These are phyloP conservation scores for Phoxinus phoxinus DNA, from an alignment of 2,113 vertebrate genomes.

Conservation along the genomic window DNA sequence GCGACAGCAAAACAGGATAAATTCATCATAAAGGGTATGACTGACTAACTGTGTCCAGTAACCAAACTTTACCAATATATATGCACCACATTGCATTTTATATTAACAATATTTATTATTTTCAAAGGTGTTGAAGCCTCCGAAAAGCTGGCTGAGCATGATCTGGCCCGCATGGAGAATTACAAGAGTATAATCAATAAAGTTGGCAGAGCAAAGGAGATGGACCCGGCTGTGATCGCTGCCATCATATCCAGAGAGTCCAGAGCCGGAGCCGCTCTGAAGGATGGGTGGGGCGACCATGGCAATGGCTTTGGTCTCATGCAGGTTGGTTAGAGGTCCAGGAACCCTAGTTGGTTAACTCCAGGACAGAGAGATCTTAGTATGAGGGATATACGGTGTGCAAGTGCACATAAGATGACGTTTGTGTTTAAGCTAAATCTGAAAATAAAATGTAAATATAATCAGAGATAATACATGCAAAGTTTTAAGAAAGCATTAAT, in stretches of 20 bases:
- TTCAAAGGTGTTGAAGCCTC: slow-evolving; percentile 70
- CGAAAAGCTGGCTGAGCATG: slow-evolving; percentile 68
- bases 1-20: slow-evolving; percentile 61
- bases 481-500: neutral
- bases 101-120: neutral
- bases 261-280: slow-evolving; percentile 61
- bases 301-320: slow-evolving; percentile 71
- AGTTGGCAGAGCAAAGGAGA: slow-evolving; percentile 69
- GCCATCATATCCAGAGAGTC: slow-evolving; percentile 79
- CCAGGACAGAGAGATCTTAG: neutral
- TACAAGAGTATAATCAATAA: slow-evolving; percentile 65
- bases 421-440: neutral
- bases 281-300: slow-evolving; percentile 63
- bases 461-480: neutral
- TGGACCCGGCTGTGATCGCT: slow-evolving; percentile 78
- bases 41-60: neutral
- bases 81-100: neutral
- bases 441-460: neutral
- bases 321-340: slow-evolving; percentile 74
- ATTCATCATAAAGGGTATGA: slow-evolving; percentile 66
- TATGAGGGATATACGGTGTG: neutral
- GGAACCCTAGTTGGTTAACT: too few species aligned
- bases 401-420: neutral
- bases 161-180: slow-evolving; percentile 65
- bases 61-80: neutral